These are phyloP conservation scores for Pectinophora gossypiella DNA, from an alignment of 1,140 invertebrate species.

Conservation along the genomic window DNA sequence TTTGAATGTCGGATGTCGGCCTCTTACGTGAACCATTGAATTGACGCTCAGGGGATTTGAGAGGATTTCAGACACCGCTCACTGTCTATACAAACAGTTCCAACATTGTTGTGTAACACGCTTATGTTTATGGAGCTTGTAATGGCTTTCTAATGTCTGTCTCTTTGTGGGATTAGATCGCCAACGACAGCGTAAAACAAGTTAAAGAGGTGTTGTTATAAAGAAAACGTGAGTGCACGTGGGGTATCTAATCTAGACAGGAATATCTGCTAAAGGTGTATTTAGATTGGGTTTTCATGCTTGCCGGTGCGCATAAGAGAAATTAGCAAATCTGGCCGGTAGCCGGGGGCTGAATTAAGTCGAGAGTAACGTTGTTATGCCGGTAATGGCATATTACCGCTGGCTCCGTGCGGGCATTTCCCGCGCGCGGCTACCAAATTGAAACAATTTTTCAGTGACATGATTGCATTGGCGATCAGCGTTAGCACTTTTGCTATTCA, in stretches of 20 bases:
- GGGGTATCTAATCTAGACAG: not conserved
- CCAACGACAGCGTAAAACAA: not conserved
- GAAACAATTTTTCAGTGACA: conserved; percentile 63
- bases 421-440: conserved; percentile 46
- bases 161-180: conserved; percentile 1
- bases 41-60: conserved; percentile 51
- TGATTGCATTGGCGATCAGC: conserved; percentile 56
- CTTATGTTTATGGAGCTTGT: conserved; percentile 17
- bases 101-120: conserved; percentile 16
- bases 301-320: conserved; percentile 32
- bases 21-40: conserved; percentile 38
- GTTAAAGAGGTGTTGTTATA: not conserved
- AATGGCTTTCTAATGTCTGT: conserved; percentile 8
- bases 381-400: conserved; percentile 58
- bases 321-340: conserved; percentile 49
- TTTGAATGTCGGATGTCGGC: conserved; percentile 53
- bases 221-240: not conserved
- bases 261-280: not conserved
- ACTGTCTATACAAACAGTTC: conserved; percentile 18
- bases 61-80: conserved; percentile 38
- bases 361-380: conserved; percentile 63
- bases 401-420: conserved; percentile 44
- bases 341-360: conserved; percentile 61
- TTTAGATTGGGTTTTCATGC: conserved; percentile 16
- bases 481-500: conserved; percentile 49